Percentiles rank a stretch among this genome's conserved stretches.
Evolutionary conservation across 2,888 invertebrate genomes (phyloP).

Genomic region (Chouioia cunea): DNA sequence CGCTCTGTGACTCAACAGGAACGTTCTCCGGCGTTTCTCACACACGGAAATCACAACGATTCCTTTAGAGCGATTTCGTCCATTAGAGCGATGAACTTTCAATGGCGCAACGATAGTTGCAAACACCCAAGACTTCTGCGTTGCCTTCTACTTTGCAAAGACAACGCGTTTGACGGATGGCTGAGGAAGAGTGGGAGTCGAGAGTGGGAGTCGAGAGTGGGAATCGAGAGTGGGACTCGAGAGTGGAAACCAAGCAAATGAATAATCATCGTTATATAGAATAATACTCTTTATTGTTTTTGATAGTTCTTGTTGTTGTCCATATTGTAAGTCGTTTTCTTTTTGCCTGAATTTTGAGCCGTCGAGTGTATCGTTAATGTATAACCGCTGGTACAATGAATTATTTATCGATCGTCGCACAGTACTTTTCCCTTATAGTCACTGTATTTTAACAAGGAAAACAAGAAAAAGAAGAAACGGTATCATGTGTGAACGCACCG

Average conservation of each 20-base stretch:
- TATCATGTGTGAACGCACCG: constrained; percentile 36
- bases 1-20: too few species aligned
- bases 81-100: too few species aligned
- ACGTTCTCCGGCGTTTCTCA: too few species aligned
- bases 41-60: too few species aligned
- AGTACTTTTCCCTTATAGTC: constrained; percentile 9
- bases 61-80: too few species aligned
- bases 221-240: neutral
- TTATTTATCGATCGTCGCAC: constrained; percentile 38
- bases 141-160: too few species aligned
- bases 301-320: constrained; percentile 66
- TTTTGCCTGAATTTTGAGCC: constrained; percentile 28
- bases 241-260: constrained; percentile 8
- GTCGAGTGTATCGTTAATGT: neutral
- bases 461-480: constrained; percentile 39
- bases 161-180: too few species aligned
- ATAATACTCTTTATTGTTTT: constrained; percentile 69
- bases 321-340: constrained; percentile 62
- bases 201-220: too few species aligned
- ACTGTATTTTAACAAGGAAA: constrained; percentile 28
- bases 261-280: constrained; percentile 63
- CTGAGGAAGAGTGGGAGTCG: too few species aligned
- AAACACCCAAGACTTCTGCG: too few species aligned
- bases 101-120: too few species aligned
- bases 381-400: constrained; percentile 36